These are phyloP conservation scores for Trissoscelio sp. DNA, from an alignment of 2,888 invertebrate genomes.

Conservation along the genomic window DNA sequence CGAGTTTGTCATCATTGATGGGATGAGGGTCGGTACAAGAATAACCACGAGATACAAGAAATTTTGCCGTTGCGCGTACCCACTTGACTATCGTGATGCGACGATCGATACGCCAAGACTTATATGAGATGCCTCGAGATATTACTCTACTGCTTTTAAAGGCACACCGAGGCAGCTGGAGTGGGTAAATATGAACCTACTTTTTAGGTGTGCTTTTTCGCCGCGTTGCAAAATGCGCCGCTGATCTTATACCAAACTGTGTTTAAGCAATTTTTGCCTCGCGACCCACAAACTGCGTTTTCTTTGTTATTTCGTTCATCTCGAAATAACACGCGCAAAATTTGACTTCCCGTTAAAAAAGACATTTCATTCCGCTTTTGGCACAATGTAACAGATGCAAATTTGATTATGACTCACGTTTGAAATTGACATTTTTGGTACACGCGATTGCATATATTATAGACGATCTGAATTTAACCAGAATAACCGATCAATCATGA, in stretches of 20 bases:
- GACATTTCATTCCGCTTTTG: background rate
- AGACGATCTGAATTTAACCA: background rate
- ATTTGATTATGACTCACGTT: background rate
- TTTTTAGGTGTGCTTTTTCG: slow-evolving; percentile 47
- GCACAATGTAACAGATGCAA: slow-evolving; percentile 4
- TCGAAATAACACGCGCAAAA: slow-evolving; percentile 2
- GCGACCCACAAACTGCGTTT: slow-evolving; percentile 7
- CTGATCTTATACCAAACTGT: slow-evolving; percentile 39
- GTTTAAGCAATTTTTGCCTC: slow-evolving; percentile 42
- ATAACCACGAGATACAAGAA: slow-evolving; percentile 63
- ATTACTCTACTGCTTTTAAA: slow-evolving; percentile 61
- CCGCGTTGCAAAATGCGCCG: slow-evolving; percentile 50
- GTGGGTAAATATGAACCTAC: slow-evolving; percentile 60
- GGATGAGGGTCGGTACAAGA: slow-evolving; percentile 42
- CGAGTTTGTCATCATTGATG: slow-evolving; percentile 51
- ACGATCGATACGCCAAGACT: slow-evolving; percentile 55
- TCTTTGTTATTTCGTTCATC: slow-evolving; percentile 10
- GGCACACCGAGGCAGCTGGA: slow-evolving; percentile 29
- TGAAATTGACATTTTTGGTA: slow-evolving; percentile 5
- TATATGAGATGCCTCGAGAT: slow-evolving; percentile 58
- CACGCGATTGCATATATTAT: background rate
- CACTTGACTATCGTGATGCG: slow-evolving; percentile 55
- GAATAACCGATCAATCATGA: slow-evolving; percentile 21
- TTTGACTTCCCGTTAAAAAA: background rate
- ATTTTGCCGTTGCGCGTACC: slow-evolving; percentile 53